Evolutionary conservation across 2,113 vertebrate species (phyloP), one percentile per base, ranked within the genome.

Genomic region (Rhegmatorhina hoffmannsi): DNA sequence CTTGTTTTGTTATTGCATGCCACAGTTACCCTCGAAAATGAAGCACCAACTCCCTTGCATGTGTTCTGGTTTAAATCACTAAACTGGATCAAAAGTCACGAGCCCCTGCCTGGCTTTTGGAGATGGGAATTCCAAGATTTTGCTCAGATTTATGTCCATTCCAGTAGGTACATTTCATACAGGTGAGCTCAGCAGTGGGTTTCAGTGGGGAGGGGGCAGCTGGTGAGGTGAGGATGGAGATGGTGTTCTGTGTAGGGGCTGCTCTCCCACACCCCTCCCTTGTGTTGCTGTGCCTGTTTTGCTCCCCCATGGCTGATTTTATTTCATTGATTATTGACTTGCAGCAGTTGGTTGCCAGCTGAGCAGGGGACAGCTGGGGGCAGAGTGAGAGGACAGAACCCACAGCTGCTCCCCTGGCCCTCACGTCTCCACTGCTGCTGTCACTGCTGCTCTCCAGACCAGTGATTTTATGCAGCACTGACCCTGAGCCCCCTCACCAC

Each of bases 361-460:
- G 7, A 67, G 36, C 1, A 1, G 43, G 46, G 43, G 43, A 20
- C 43, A 67, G 36, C 1, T 1, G 43, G 46, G 44, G 44, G 11
- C 44, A 24, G 34, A 58, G 33, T 23, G 56, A 19, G 62, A 33
- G 15, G 40, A 25, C 38, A 47, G 53, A 66, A 33, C 11, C 25
- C 2, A 1, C 20, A 62, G 60, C 46, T 31, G 26, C 49, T 69
- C 34, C 33, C 31, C 23, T n/a, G 66, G 43, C 43, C 10, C 28
- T 80, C 60, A 7, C 28, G 19, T 25, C 52, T 15, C 50, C 1
- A 2, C 60, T 56, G 47, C 40, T 3, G 2, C 47, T 4, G 0
- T 16, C 29, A 24, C 14, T 34, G 46, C 19, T 56, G 64, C 40
- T 69, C 70, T 44, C 38, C 64, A 40, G 59, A 33, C 33, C 36